These are phyloP conservation scores for Dendrolimus punctatus DNA, from an alignment of 1,140 invertebrate genomes.

Conservation along the genomic window DNA sequence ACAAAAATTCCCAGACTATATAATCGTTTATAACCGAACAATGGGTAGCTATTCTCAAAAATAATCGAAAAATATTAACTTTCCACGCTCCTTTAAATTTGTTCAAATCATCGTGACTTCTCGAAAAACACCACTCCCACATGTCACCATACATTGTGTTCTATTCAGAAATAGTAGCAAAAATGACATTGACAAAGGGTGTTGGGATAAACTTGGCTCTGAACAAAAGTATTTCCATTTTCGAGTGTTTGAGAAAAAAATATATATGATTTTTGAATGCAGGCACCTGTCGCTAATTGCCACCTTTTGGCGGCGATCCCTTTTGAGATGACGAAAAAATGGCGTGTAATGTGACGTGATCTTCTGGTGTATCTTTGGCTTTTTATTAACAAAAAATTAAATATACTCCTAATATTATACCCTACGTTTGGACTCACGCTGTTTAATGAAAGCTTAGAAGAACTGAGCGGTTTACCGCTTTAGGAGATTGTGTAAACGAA, in stretches of 20 bases:
- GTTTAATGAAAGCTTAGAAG: too few species aligned
- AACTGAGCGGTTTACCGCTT: too few species aligned
- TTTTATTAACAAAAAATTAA: background rate
- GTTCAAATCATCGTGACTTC: constrained; percentile 54
- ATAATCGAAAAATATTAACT: constrained; percentile 23
- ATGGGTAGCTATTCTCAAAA: constrained; percentile 12
- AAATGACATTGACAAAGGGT: constrained; percentile 62
- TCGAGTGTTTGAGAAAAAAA: constrained; percentile 40
- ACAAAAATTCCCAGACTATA: constrained; percentile 22
- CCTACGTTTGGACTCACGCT: background rate
- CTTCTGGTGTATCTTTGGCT: constrained; percentile 17
- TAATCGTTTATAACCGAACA: too few species aligned
- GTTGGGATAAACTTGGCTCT: constrained; percentile 43
- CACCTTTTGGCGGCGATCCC: constrained; percentile 61
- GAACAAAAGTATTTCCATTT: constrained; percentile 37
- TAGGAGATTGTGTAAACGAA: too few species aligned
- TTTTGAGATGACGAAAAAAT: constrained; percentile 46
- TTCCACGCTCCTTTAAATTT: constrained; percentile 26
- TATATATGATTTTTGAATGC: constrained; percentile 49
- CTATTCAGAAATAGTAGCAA: constrained; percentile 53
- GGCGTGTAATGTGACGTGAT: constrained; percentile 7
- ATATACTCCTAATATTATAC: background rate
- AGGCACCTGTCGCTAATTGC: constrained; percentile 67
- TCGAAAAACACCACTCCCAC: constrained; percentile 30
- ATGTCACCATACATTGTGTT: constrained; percentile 58